Evolutionary conservation across 2,797 vertebrate genomes (phyloP), one percentile per base, ranked within the genome.

Genomic region (Oryzias dopingdopingensis): DNA sequence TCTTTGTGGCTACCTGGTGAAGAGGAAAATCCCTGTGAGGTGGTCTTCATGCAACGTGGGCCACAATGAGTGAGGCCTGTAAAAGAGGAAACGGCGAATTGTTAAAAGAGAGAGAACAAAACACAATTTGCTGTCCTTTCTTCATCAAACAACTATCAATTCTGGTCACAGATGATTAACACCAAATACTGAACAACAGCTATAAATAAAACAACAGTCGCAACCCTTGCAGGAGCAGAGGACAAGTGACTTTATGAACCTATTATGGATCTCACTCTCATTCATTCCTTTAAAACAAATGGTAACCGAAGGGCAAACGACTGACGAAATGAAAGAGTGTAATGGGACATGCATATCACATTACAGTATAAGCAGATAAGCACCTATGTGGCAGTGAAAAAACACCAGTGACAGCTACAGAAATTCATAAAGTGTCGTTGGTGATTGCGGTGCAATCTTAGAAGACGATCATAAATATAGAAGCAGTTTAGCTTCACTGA

Each of bases 1-100:
- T 75, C 67, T 87, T 90, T 89, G 86, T 90, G 74, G 75, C 86
- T 85, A 88, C 83, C 83, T 87, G 87, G 74, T 87, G 84, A 86
- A 88, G 88, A 82, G 77, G 85, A 89, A 90, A 89, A 90, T 88
- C 87, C 86, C 83, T 87, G 64, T 81, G 74, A 83, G 88, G 88
- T 89, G 87, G 88, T 88, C 86, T 66, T 77, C 79, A 67, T 15
- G 49, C 76, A 63, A 69, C 59, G 67, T 79, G 77, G 75, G 76
- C 62, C 59, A 69, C 70, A 74, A 68, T 65, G 76, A 74, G 65
- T 53, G 68, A n/a, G 59, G 71, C 65, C 79, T 83, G 82, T 70
- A 83, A 83, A 43, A 59, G 75, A 85, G 79, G 64, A 81, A 88
- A 84, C 69, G 51, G 81, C 80, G 81, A 88, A 85, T 88, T 85